These are phyloP conservation scores for Drosophila acutilabella DNA, from an alignment of 2,888 invertebrate species.

Conservation along the genomic window DNA sequence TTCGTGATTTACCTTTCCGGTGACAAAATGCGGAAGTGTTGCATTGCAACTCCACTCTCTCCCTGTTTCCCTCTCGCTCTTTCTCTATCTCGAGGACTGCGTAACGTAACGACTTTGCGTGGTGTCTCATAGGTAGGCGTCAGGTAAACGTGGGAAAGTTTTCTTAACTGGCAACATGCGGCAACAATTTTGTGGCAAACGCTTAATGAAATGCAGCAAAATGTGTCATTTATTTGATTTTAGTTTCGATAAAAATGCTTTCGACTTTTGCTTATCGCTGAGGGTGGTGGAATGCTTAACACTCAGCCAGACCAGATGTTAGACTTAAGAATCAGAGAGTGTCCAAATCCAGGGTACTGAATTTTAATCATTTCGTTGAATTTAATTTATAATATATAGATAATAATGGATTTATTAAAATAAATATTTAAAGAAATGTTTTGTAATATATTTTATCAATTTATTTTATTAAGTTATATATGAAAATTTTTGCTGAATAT, in stretches of 20 bases:
- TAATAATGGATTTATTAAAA: too few relatives aligned
- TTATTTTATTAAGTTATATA: too few relatives aligned
- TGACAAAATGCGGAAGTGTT: constrained; percentile 76
- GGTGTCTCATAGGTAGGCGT: constrained; percentile 50
- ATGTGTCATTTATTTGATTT: constrained; percentile 54
- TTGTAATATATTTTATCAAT: too few relatives aligned
- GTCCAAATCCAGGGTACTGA: too few relatives aligned
- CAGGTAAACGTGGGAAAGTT: constrained; percentile 70
- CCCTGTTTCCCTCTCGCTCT: neutral
- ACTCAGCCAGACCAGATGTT: constrained; percentile 7
- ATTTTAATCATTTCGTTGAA: too few relatives aligned
- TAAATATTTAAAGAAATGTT: too few relatives aligned
- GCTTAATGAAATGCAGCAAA: constrained; percentile 76
- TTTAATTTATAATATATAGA: too few relatives aligned
- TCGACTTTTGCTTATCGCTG: constrained; percentile 13
- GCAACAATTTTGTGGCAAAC: constrained; percentile 47
- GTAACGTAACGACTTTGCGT: constrained; percentile 48
- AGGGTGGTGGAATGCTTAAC: constrained; percentile 48
- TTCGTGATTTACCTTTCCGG: constrained; percentile 80
- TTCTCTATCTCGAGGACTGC: neutral
- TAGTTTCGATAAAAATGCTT: constrained; percentile 39
- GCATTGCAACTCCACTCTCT: constrained; percentile 63
- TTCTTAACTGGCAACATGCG: constrained; percentile 49
- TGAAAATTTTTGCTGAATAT: neutral
- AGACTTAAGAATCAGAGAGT: neutral